These are phyloP conservation scores for Celastrina argiolus DNA, from an alignment of 2,888 invertebrate genomes.

Conservation along the genomic window DNA sequence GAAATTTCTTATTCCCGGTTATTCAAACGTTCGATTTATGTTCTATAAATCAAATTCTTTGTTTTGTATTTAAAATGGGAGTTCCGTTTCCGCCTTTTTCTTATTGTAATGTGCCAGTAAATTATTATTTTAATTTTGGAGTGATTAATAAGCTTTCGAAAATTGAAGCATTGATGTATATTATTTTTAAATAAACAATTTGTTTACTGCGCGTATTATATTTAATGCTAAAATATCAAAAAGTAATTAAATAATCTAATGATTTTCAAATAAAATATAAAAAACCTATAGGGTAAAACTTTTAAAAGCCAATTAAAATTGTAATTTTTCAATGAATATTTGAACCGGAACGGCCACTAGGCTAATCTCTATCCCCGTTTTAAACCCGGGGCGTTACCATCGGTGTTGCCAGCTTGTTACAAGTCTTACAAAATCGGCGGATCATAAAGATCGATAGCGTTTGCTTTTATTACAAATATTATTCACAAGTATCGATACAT, in stretches of 20 bases:
- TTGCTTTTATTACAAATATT: too few relatives aligned
- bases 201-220: too few relatives aligned
- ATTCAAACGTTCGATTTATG: conserved; percentile 23
- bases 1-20: conserved; percentile 36
- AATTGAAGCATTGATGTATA: neutral
- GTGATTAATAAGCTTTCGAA: neutral
- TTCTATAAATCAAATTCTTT: conserved; percentile 19
- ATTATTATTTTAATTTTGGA: neutral
- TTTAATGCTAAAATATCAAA: too few relatives aligned
- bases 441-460: neutral
- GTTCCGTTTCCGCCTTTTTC: neutral
- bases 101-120: conserved; percentile 5
- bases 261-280: neutral
- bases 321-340: conserved; percentile 15
- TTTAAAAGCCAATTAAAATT: conserved; percentile 13
- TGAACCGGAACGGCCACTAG: conserved; percentile 7
- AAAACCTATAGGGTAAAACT: neutral
- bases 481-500: too few relatives aligned
- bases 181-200: too few relatives aligned
- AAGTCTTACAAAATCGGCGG: neutral
- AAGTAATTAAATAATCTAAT: too few relatives aligned
- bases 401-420: neutral
- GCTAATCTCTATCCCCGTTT: conserved; percentile 54
- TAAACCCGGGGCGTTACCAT: conserved; percentile 41
- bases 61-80: conserved; percentile 13